Evolutionary conservation across 2,888 invertebrate genomes (phyloP).

Genomic region (Drosophila engyochracea): DNA sequence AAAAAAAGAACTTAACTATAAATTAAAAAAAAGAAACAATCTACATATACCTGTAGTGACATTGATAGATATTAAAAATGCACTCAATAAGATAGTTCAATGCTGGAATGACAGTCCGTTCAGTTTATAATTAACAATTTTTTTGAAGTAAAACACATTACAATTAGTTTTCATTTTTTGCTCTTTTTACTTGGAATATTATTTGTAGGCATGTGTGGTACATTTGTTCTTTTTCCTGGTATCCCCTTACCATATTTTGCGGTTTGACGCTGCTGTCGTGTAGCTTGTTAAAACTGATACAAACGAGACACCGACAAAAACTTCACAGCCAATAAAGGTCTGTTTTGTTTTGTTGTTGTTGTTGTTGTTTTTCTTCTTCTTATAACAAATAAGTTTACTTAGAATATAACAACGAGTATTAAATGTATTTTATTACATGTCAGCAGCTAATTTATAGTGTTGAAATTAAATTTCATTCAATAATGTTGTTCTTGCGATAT

Average conservation of each 20-base stretch:
- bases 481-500: background rate
- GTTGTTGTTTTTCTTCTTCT: background rate
- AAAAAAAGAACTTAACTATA: constrained; percentile 15
- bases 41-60: background rate
- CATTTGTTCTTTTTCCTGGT: constrained; percentile 13
- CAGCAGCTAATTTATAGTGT: background rate
- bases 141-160: constrained; percentile 72
- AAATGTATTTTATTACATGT: background rate
- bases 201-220: background rate
- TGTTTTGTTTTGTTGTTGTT: background rate
- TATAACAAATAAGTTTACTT: background rate
- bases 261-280: constrained; percentile 70
- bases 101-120: constrained; percentile 11
- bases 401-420: background rate
- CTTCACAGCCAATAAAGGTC: background rate
- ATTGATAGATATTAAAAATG: constrained; percentile 41
- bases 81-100: constrained; percentile 28
- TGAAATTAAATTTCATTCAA: background rate
- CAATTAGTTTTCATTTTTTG: constrained; percentile 47
- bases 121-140: constrained; percentile 72
- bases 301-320: constrained; percentile 31
- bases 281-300: constrained; percentile 58
- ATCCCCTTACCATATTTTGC: constrained; percentile 54
- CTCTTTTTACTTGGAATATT: constrained; percentile 5
- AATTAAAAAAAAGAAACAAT: constrained; percentile 2